Base-by-base conservation (phyloP, 2,888 invertebrate genomes). In the Amiota mariae region DNA sequence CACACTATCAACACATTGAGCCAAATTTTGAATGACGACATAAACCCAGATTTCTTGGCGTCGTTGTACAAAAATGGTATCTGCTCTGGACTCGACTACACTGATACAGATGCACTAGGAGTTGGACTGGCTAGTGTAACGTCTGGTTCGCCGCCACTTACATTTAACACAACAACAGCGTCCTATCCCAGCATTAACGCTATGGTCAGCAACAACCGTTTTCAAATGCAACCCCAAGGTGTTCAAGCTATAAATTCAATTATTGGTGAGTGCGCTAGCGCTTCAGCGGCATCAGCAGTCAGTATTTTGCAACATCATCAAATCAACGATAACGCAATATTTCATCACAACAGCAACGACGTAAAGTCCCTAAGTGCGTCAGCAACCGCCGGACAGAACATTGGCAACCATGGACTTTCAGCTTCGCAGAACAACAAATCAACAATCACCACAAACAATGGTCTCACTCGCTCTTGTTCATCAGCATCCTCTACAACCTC, bases 1-100 rank as follows among this genome's bases (percentile, higher is more conserved):
- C 81, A 90, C 70, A 86, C 85, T 12, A 82, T 87, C 1, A 82
- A 85, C 74, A 79, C 87, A 1, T 74, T 88, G 48, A 86, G 82
- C 70, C 87, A 87, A 76, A 87, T 87, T 49, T 73, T 88, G 12
- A 87, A 78, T 63, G 88, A 87, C 71, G 90, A 89, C 57, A 82
- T 89, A 1, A 93, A 93, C 72, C 91, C 92, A 71, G 93, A 94
- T 84, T 90, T 94, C 80, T 90, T 94, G 66, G 93, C 94, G 75
- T 93, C 94, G 76, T 91, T 95, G 78, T 95, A 94, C 90, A 95
- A 95, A 90, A 93, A 93, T 80, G 93, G 93, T 72, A 89, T 93
- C 72, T 91, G 91, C 71, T 91, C 92, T n/a, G 89, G 92, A 74
- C 73, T 80, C 56, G 81, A 80, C 63, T 81, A 78, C 11, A 72